Evolutionary conservation across 2,113 vertebrate species (phyloP), one percentile per base, ranked within the genome.

Genomic region (Trachemys scripta): DNA sequence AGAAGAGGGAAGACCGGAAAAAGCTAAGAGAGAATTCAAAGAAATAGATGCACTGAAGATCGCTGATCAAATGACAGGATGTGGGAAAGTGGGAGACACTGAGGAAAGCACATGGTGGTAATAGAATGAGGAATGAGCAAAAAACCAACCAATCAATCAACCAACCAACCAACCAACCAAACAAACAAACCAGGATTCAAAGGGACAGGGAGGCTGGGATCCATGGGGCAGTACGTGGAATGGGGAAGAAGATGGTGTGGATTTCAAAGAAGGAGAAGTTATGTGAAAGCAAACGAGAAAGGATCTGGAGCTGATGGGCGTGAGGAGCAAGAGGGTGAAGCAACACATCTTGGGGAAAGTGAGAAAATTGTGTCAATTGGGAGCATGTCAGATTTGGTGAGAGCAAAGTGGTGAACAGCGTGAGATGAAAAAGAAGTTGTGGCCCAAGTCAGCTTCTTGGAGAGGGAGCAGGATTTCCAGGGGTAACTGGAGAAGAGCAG

Each of bases 81-180:
- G 27, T 25, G 17, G 51, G 22, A 38, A 83, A 45, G 65, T 42
- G 51, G 8, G 10, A 25, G 42, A 54, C 42, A 49, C 9, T 35
- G 11, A 84, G 87, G 13, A 2, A 59, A 69, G 49, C 0, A 0
- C 45, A 31, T 82, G 42, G 31, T 25, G 14, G 4, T 35, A 11
- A 38, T 13, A 53, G 56, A 86, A 93, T 50, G 47, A 62, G 49
- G 92, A 10, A 45, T 76, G 22, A 10, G 4, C 35, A 38, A 69
- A 69, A 69, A n/a, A 38, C 3, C 62, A 19, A 17, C 31, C 25
- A 62, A 31, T 13, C 11, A 62, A 62, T 10, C 49, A 50, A 4
- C 12, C 49, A 49, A 49, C 49, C 10, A 49, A 31, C 3, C 31
- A 56, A 65, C 13, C 31, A 65, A n/a, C 1, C 16, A 65, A 7